Base-by-base conservation (phyloP, 2,113 vertebrate genomes). In the Octodon degus region DNA sequence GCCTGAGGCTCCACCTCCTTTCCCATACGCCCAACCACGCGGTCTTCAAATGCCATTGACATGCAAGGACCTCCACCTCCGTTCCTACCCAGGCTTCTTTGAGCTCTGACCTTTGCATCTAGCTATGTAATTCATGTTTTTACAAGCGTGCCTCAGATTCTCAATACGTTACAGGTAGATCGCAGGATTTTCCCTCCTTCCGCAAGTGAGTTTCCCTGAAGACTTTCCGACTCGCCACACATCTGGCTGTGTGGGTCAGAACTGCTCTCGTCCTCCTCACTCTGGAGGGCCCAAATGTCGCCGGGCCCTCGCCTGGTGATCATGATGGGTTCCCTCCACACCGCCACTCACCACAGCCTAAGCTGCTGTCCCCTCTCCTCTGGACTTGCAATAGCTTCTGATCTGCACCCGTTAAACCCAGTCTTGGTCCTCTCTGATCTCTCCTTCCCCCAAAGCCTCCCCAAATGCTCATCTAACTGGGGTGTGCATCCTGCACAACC, bases 401-500 rank as follows among this genome's bases (percentile, higher is more conserved):
- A 3, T 32, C 34, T 34, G 55, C 83, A n/a, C 30, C 40, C 27
- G 30, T 68, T 34, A 43, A 77, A 27, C 53, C 70, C 6, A 34
- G 5, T 53, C 63, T 30, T 58, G 0, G 27, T 50, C 30, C 50
- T 81, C 37, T 76, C 63, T 40, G 14, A 20, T 90, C 40, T 25
- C 67, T 70, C 81, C 67, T 87, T n/a, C 40, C 25, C 58, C 16
- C 63, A 53, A 43, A 47, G 30, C 27, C 68, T 43, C 86, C 34
- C 60, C 40, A 5, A 68, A 7, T 34, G 16, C 47, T 83, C 47
- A 20, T 20, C n/a, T 43, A 34, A 30, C 12, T 67, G 11, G 14
- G 1, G 4, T 12, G 14, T 40, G 50, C 19, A 34, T 58, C 6
- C 43, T 0, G 10, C 4, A 2, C 5, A 25, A 40, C 8, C 0